Base-by-base conservation (phyloP, 2,888 invertebrate genomes). In the Chloromyia formosa region DNA sequence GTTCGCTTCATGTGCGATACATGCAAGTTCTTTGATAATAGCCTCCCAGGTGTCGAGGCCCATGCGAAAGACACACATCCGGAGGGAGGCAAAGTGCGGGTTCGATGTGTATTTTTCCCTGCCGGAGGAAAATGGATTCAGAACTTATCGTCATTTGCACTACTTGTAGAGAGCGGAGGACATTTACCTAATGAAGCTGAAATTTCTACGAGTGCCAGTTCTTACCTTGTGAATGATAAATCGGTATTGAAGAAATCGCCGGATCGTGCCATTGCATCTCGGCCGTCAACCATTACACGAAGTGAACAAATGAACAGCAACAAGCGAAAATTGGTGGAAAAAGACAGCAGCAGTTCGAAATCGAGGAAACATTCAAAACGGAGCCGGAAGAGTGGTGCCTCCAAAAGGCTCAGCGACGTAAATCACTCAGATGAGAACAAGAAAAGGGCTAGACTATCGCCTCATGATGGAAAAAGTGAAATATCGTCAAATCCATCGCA, bases 91-190 rank as follows among this genome's bases (percentile, higher is more conserved):
- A 71, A 9, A 18, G 7, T 16, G 0, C 71, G 71, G 14, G 40
- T 71, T 5, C 35, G 71, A 35, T 40, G 71, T 20, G 42, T 58
- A n/a, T 71, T 71, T 40, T 10, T 71, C 10, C 71, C 71, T 20
- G 40, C 14, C 10, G 56, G 71, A 1, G 58, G 71, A 4, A 71
- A 71, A 40, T 71, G 35, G 71, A 20, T 35, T 12, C 56, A 58
- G 45, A 71, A 71, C 18, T 35, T 71, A 12, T 58, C 71, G 14
- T 56, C 42, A 12, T 71, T 71, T 58, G 58, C 27, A 5, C 16
- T 71, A n/a, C 40, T 71, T 1, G 14, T 71, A 9, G 58, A 60
- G 4, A 60, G 60, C n/a, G 23, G 23, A 4, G 27, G 27, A 4
- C n/a, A n/a, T n/a, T n/a, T n/a, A n/a, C 60, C 60, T n/a, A 12